Conservation (phyloP, 1,140 invertebrate species). For the Hesperophylax magnus region DNA sequence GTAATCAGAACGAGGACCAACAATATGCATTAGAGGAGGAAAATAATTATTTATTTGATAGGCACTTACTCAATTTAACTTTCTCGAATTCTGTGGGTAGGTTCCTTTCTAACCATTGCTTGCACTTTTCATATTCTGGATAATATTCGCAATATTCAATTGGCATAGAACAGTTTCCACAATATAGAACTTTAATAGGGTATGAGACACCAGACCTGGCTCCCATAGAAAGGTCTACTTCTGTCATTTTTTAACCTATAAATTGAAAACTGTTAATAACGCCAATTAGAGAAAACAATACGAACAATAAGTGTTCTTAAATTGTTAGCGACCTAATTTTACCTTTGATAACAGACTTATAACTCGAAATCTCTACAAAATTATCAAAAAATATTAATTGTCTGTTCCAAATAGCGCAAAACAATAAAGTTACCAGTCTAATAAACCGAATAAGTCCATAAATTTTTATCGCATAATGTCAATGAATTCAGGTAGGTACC, state of each 20-base stretch:
- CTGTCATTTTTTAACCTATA: conserved; percentile 62
- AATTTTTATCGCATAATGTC: too few species aligned
- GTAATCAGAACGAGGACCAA: neutral
- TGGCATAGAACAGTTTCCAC: conserved; percentile 95
- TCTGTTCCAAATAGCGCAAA: too few species aligned
- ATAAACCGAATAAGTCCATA: too few species aligned
- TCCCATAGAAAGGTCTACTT: conserved; percentile 68
- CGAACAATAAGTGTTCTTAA: too few species aligned
- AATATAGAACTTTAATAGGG: conserved; percentile 92
- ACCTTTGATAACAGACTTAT: too few species aligned
- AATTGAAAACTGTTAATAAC: neutral
- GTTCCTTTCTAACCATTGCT: conserved; percentile 96
- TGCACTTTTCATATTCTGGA: conserved; percentile 97
- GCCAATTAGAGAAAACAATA: too few species aligned
- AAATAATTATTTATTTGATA: too few species aligned
- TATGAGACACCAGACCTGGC: conserved; percentile 74
- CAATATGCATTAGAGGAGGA: neutral
- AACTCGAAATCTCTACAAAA: too few species aligned
- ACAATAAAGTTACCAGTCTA: too few species aligned
- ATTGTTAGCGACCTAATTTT: too few species aligned
- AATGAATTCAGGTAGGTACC: too few species aligned
- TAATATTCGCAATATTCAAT: conserved; percentile 99
- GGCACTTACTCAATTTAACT: conserved; percentile 77
- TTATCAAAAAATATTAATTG: too few species aligned
- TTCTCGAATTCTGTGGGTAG: conserved; percentile 94